Percentiles rank a stretch among this genome's conserved stretches.
phyloP scores from a whole-genome alignment of 1,140 invertebrate species.

The Oreohelix idahoensis region DNA sequence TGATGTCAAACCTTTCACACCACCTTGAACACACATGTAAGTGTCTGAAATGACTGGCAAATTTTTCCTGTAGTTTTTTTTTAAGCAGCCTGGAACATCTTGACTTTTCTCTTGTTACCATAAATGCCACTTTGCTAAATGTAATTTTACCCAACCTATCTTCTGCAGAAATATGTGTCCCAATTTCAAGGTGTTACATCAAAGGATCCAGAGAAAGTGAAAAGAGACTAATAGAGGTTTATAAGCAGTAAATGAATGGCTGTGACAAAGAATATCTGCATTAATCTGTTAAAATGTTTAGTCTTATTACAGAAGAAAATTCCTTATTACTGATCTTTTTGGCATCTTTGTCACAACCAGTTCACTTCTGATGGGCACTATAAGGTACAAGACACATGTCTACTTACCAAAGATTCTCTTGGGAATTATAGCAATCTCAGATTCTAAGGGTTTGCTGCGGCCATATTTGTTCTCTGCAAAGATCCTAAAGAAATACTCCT shows the following conservation, averaged over 20 bases:
- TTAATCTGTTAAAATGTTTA: background rate
- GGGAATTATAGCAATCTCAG: constrained; percentile 90
- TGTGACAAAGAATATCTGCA: background rate
- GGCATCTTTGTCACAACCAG: background rate
- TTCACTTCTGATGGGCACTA: background rate
- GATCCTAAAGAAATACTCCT: constrained; percentile 96
- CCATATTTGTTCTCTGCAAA: constrained; percentile 99
- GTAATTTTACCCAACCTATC: background rate
- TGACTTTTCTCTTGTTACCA: background rate
- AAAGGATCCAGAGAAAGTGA: background rate
- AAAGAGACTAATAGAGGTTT: background rate
- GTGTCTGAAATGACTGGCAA: too few relatives aligned
- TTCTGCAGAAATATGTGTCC: background rate
- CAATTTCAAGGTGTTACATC: background rate
- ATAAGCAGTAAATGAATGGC: background rate
- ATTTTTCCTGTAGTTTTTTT: too few relatives aligned
- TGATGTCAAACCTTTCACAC: constrained; percentile 8
- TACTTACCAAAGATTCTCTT: constrained; percentile 89
- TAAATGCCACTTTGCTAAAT: background rate
- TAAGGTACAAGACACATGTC: background rate
- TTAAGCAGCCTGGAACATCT: background rate
- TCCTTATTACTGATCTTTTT: background rate
- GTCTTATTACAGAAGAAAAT: background rate
- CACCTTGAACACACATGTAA: background rate
- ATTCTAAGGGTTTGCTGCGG: constrained; percentile 92